Conservation (phyloP, 2,888 invertebrate genomes). For the Eupeodes latifasciatus region DNA sequence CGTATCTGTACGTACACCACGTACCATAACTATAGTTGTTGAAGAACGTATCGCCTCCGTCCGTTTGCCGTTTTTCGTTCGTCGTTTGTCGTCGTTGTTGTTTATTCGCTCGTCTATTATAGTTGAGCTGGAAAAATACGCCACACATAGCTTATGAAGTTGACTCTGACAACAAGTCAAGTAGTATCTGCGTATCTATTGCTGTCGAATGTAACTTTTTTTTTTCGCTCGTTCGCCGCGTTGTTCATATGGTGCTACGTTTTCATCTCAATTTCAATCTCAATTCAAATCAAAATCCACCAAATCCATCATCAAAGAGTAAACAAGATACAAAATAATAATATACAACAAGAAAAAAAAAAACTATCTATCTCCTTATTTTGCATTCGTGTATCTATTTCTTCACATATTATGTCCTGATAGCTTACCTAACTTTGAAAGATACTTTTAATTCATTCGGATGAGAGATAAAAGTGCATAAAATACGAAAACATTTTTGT, state of each 20-base stretch:
- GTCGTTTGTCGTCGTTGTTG: no score
- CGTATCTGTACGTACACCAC: constrained; percentile 10
- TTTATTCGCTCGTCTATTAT: constrained; percentile 15
- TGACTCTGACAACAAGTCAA: constrained; percentile 65
- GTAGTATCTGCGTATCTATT: constrained; percentile 65
- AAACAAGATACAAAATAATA: constrained; percentile 50
- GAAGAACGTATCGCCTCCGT: constrained; percentile 27
- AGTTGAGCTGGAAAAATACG: constrained; percentile 10
- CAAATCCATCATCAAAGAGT: constrained; percentile 26
- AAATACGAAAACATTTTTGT: constrained; percentile 40
- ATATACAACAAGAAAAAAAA: background rate
- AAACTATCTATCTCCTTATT: constrained; percentile 3
- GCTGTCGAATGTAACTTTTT: constrained; percentile 52
- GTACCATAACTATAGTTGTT: constrained; percentile 6
- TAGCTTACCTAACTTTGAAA: background rate
- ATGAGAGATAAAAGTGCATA: constrained; percentile 17
- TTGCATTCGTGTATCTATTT: constrained; percentile 30
- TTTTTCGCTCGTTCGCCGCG: constrained; percentile 22
- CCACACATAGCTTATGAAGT: constrained; percentile 48
- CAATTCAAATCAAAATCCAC: no score
- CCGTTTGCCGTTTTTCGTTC: no score
- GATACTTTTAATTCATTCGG: background rate
- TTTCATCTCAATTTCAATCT: constrained; percentile 25
- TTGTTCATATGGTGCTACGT: constrained; percentile 49
- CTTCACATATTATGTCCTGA: no score